Evolutionary conservation across 1,140 invertebrate species (phyloP).

Genomic region (Branchinecta lindahli): DNA sequence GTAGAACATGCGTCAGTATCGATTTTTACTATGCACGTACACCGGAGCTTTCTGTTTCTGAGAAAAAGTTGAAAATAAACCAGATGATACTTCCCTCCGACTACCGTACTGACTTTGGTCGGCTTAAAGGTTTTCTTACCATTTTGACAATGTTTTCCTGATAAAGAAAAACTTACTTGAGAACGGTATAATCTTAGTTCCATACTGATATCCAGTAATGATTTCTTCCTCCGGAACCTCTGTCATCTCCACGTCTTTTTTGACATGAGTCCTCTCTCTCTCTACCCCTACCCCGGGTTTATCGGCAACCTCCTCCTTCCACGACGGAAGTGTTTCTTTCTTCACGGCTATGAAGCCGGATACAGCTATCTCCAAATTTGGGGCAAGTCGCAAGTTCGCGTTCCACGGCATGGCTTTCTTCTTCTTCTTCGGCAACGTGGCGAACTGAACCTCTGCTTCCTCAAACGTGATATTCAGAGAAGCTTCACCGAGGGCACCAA

Average conservation of each 20-base stretch:
- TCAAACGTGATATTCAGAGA: not conserved
- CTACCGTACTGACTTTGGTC: too few relatives aligned
- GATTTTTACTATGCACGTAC: too few relatives aligned
- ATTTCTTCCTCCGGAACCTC: not conserved
- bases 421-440: not conserved
- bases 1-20: too few relatives aligned
- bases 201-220: not conserved
- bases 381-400: not conserved
- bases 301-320: not conserved
- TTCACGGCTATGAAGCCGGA: not conserved
- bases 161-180: not conserved
- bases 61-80: too few relatives aligned
- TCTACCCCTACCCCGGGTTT: not conserved
- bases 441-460: not conserved
- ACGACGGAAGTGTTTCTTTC: not conserved
- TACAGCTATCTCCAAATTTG: not conserved
- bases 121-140: too few relatives aligned
- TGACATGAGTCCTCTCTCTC: not conserved
- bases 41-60: too few relatives aligned
- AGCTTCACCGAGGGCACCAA: not conserved
- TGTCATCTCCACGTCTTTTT: slow-evolving; percentile 1
- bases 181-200: slow-evolving; percentile 1
- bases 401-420: not conserved
- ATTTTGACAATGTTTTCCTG: too few relatives aligned
- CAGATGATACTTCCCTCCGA: too few relatives aligned